phyloP scores from a whole-genome alignment of 2,888 invertebrate genomes.

The Catotricha subobsoleta region DNA sequence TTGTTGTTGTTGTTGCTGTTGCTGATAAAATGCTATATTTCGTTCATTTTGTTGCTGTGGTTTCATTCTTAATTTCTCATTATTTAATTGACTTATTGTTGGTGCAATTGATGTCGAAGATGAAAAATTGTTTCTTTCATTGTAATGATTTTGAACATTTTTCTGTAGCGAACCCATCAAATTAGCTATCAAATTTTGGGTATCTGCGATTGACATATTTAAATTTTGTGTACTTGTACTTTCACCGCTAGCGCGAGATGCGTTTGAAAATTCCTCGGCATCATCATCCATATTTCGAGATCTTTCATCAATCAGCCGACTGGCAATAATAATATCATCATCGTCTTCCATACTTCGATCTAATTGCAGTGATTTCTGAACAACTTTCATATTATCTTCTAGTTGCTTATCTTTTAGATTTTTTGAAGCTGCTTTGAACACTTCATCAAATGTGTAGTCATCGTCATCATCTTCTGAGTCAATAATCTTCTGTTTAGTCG shows the following conservation, averaged over 20 bases:
- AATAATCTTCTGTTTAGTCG: conserved; percentile 30
- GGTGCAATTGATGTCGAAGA: too few species aligned
- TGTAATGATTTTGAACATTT: conserved; percentile 14
- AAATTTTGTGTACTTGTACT: conserved; percentile 8
- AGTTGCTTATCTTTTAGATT: conserved; percentile 47
- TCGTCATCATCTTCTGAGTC: conserved; percentile 52
- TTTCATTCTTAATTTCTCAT: not conserved
- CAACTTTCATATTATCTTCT: conserved; percentile 39
- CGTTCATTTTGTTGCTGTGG: not conserved
- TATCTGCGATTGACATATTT: conserved; percentile 33
- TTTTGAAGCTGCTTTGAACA: conserved; percentile 55
- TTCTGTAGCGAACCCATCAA: conserved; percentile 40
- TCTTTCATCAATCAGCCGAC: conserved; percentile 6
- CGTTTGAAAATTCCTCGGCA: conserved; percentile 20
- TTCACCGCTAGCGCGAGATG: conserved; percentile 21
- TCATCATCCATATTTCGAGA: conserved; percentile 1
- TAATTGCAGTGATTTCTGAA: conserved; percentile 29
- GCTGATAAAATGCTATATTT: conserved; percentile 6
- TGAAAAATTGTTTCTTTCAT: not conserved
- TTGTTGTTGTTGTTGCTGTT: conserved; percentile 8
- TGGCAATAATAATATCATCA: conserved; percentile 16
- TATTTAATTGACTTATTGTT: not conserved
- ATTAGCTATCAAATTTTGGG: conserved; percentile 42
- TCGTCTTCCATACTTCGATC: not conserved
- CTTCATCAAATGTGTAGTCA: conserved; percentile 70